Evolutionary conservation across 2,113 vertebrate genomes (phyloP).

Genomic region (Cinclus mexicanus): DNA sequence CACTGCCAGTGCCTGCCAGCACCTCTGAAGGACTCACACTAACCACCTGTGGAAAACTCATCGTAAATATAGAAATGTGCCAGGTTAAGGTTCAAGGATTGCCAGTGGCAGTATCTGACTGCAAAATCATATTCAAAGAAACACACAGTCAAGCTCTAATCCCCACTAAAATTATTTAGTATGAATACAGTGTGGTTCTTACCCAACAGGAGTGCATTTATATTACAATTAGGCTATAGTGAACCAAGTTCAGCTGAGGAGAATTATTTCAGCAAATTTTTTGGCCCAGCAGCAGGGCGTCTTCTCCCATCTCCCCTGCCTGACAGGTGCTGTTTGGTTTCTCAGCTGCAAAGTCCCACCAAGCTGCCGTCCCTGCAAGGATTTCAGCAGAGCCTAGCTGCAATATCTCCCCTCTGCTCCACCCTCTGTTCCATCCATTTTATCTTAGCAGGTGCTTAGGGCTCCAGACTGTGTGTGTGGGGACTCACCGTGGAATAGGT

Average conservation of each 20-base stretch:
- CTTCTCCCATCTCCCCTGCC: not conserved
- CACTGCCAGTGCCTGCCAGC: fast-evolving
- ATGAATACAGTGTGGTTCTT: not conserved
- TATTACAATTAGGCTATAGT: not conserved
- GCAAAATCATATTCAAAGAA: not conserved
- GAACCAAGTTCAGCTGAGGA: not conserved
- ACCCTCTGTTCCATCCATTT: not conserved
- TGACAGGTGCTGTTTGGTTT: not conserved
- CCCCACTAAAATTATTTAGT: not conserved
- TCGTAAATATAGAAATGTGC: not conserved
- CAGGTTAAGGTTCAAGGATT: not conserved
- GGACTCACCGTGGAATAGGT: not conserved
- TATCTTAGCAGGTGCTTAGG: not conserved
- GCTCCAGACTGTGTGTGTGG: not conserved
- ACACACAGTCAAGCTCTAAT: not conserved
- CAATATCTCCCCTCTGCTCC: fast-evolving
- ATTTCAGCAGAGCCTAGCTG: not conserved
- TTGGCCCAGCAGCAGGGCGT: not conserved
- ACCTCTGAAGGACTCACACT: not conserved
- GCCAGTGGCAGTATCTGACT: not conserved
- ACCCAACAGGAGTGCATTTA: not conserved
- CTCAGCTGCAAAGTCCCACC: not conserved
- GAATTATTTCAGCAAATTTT: fast-evolving
- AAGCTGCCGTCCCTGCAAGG: not conserved
- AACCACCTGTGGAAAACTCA: not conserved